Percentiles rank a stretch among this genome's conserved stretches.
phyloP scores from a whole-genome alignment of 2,888 invertebrate genomes.

The Nomada goodeniana region DNA sequence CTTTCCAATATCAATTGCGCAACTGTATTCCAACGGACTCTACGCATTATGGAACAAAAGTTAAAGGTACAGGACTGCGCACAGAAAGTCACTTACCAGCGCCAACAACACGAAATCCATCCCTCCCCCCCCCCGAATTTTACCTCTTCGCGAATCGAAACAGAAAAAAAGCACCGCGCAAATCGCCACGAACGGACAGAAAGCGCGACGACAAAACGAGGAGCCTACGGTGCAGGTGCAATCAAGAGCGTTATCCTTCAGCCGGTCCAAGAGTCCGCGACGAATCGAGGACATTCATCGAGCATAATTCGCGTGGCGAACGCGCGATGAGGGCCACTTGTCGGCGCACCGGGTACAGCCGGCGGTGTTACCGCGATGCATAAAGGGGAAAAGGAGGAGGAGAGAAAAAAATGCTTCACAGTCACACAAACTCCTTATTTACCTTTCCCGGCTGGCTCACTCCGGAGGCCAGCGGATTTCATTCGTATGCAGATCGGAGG shows the following conservation, averaged over 20 bases:
- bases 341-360: neutral
- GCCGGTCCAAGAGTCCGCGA: slow-evolving; percentile 9
- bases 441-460: slow-evolving; percentile 18
- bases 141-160: too few relatives aligned
- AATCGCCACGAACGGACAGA: neutral
- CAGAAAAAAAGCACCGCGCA: neutral
- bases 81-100: too few relatives aligned
- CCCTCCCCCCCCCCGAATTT: too few relatives aligned
- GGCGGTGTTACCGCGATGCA: neutral
- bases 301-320: slow-evolving; percentile 22
- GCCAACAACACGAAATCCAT: too few relatives aligned
- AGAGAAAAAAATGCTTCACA: neutral
- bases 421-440: slow-evolving; percentile 36
- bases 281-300: slow-evolving; percentile 29
- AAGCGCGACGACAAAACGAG: neutral
- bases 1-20: too few relatives aligned
- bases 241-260: slow-evolving; percentile 25
- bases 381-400: neutral
- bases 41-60: too few relatives aligned
- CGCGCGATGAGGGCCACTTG: slow-evolving; percentile 21
- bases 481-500: slow-evolving; percentile 65
- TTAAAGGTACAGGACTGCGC: too few relatives aligned
- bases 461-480: slow-evolving; percentile 52
- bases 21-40: too few relatives aligned
- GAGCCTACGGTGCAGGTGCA: neutral